These are phyloP conservation scores for Acipenser transmontanus DNA, from an alignment of 2,797 vertebrate species.

Conservation along the genomic window DNA sequence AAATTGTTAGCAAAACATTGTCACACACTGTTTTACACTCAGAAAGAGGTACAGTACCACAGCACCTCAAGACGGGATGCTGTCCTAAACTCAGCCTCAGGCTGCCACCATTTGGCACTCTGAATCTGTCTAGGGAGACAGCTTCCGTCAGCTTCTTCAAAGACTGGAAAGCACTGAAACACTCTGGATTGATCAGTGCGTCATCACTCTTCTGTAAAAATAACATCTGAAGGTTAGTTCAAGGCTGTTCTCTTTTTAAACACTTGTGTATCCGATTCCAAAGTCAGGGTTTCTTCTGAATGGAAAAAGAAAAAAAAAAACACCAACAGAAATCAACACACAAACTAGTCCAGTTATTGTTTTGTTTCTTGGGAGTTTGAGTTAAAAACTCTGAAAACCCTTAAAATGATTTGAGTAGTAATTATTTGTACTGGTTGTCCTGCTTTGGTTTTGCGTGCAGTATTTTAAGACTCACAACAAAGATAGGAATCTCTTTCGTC, in stretches of 20 bases:
- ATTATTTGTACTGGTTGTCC: background rate
- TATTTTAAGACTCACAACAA: too few relatives aligned
- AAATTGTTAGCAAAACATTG: background rate
- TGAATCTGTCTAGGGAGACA: slow-evolving; percentile 55
- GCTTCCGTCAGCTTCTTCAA: slow-evolving; percentile 56
- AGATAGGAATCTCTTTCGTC: too few relatives aligned
- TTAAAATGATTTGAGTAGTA: background rate
- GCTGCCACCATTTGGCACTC: slow-evolving; percentile 46
- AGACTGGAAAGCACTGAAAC: slow-evolving; percentile 51
- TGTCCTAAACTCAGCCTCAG: slow-evolving; percentile 58
- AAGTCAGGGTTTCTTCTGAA: background rate
- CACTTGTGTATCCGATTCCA: background rate
- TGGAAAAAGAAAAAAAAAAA: background rate
- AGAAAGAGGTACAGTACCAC: background rate
- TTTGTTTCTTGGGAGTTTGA: too few relatives aligned
- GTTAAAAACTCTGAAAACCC: too few relatives aligned
- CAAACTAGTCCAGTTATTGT: background rate
- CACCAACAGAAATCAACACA: background rate
- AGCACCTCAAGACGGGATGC: slow-evolving; percentile 64
- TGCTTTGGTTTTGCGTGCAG: too few relatives aligned
- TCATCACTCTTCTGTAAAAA: slow-evolving; percentile 47
- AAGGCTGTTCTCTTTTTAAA: too few relatives aligned
- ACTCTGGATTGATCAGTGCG: slow-evolving; percentile 48
- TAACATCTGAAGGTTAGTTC: background rate
- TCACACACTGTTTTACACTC: background rate